Evolutionary conservation across 2,888 invertebrate species (phyloP), one percentile per base, ranked within the genome.

Genomic region (Synergus itoensis): DNA sequence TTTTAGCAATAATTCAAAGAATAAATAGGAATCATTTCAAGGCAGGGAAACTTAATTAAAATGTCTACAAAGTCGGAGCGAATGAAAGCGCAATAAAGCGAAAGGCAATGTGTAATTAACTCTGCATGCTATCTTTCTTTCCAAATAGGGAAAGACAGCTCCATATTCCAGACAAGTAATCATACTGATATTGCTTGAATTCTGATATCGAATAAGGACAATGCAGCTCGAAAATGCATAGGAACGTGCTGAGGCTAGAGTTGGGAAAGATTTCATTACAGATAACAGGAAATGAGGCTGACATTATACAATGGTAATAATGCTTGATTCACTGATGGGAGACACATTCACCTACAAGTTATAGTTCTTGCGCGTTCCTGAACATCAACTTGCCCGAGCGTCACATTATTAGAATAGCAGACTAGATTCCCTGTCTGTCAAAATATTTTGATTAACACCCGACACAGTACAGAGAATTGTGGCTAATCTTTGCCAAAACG

Each of bases 211-310:
- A 16, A 45, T 21, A 67, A 79, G 77, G 73, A 73, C 63, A 64
- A 48, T 80, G 76, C 69, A 76, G 77, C 79, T 77, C 28, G 82
- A 64, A 62, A 77, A 77, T 65, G 76, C 69, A 77, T 76, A 78
- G 79, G 80, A 78, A 78, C 79, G 77, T 76, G 76, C 79, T 79
- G 80, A 80, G 78, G 78, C 65, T 76, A 67, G 77, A 80, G 79
- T 75, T 79, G 79, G 82, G 81, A 84, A 87, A 90, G 89, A 90
- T 90, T 89, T 88, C 89, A 90, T 90, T 90, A 90, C 87, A 89
- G 90, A 90, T 90, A 89, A 82, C 82, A 81, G 86, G 85, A 86
- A 89, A 89, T 88, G 87, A 88, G 87, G 86, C 83, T 84, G 86
- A 85, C 87, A 83, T 86, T 83, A 84, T 82, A 86, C 87, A 87